These are phyloP conservation scores for Euproctis similis DNA, from an alignment of 2,888 invertebrate genomes.

Conservation along the genomic window DNA sequence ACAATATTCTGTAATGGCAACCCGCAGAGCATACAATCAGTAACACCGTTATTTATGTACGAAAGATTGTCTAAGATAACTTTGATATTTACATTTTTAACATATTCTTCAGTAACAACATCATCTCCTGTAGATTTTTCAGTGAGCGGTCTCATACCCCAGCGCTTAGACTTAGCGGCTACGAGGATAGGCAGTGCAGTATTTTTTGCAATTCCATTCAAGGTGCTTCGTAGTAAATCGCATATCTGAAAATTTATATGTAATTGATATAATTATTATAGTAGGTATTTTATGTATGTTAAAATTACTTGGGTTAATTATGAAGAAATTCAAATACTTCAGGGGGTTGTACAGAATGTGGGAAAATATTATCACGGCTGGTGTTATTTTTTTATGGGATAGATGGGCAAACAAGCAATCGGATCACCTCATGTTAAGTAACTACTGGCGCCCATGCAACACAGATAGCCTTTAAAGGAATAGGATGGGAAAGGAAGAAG, in stretches of 20 bases:
- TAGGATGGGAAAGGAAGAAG: no score
- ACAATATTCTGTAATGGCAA: conserved; percentile 76
- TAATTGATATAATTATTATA: no score
- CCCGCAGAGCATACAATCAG: conserved; percentile 74
- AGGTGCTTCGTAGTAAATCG: conserved; percentile 44
- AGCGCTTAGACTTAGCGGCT: conserved; percentile 58
- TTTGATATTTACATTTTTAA: conserved; percentile 27
- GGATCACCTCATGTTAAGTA: no score
- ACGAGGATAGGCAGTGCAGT: conserved; percentile 59
- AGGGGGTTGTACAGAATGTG: no score
- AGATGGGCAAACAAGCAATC: no score
- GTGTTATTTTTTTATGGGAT: no score
- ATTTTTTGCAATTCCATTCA: conserved; percentile 44
- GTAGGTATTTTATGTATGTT: no score
- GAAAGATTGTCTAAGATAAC: conserved; percentile 40
- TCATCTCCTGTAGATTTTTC: conserved; percentile 8
- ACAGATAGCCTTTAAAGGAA: no score
- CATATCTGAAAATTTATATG: conserved; percentile 43
- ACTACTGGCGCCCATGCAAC: no score
- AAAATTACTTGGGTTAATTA: no score
- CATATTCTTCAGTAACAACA: conserved; percentile 9
- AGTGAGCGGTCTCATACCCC: conserved; percentile 64
- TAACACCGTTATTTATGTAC: conserved; percentile 31
- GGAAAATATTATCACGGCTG: no score
- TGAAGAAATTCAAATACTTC: no score